phyloP scores from a whole-genome alignment of 2,797 vertebrate genomes.

The Numenius phaeopus region DNA sequence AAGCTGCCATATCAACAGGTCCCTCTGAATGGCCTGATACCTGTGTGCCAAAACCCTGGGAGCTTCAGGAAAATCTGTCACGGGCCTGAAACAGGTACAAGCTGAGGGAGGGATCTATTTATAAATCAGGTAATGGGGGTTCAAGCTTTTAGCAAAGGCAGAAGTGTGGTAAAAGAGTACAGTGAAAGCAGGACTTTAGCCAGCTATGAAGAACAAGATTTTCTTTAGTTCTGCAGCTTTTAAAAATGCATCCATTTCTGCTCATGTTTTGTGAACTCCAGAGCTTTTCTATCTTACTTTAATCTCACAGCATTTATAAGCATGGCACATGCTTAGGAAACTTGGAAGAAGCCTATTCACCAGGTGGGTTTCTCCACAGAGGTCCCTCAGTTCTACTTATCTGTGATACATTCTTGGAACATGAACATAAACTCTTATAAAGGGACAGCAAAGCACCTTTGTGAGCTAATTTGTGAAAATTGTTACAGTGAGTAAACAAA shows the following conservation, averaged over 20 bases:
- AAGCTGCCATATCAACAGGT: not conserved
- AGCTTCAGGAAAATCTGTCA: not conserved
- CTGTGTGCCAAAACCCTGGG: not conserved
- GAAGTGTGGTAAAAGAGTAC: not conserved
- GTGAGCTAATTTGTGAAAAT: not conserved
- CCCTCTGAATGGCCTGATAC: not conserved
- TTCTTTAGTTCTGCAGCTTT: not conserved
- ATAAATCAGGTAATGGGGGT: not conserved
- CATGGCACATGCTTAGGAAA: not conserved
- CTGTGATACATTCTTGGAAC: not conserved
- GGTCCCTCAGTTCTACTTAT: not conserved
- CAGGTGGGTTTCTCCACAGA: not conserved
- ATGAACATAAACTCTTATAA: not conserved
- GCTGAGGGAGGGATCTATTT: not conserved
- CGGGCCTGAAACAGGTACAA: not conserved
- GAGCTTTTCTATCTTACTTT: not conserved
- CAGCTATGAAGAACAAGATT: not conserved
- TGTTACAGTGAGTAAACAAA: conserved; percentile 43
- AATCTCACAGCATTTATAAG: not conserved
- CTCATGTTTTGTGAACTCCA: not conserved
- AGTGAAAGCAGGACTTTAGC: not conserved
- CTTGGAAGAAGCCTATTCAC: not conserved
- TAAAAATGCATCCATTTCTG: not conserved
- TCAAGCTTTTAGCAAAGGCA: not conserved
- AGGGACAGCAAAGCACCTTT: not conserved